These are phyloP conservation scores for Chunga burmeisteri DNA, from an alignment of 2,113 vertebrate species.

Conservation along the genomic window DNA sequence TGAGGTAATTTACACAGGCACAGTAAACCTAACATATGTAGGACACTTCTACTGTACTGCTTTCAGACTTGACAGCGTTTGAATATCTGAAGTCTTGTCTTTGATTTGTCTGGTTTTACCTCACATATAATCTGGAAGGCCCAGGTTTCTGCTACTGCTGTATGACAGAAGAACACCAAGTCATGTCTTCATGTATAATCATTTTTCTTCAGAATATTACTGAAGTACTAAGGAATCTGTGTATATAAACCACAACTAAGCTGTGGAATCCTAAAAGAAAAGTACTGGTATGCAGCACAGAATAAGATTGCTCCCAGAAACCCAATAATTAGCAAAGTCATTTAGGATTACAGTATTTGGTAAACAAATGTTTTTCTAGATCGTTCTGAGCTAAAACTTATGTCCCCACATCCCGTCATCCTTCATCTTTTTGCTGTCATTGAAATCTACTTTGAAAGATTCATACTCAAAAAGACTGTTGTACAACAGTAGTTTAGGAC, in stretches of 20 bases:
- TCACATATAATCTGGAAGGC: background rate
- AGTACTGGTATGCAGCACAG: background rate
- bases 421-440: background rate
- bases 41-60: background rate
- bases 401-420: accelerated
- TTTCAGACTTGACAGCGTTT: background rate
- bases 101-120: background rate
- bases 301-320: background rate
- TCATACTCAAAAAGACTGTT: background rate
- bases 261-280: background rate
- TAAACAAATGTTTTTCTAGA: background rate
- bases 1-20: background rate
- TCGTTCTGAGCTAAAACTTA: background rate
- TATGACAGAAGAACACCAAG: background rate
- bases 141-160: background rate
- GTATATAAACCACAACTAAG: background rate
- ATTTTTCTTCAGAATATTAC: background rate
- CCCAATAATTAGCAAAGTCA: background rate
- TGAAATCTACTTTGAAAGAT: background rate
- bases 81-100: background rate
- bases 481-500: background rate
- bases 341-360: background rate
- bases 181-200: background rate
- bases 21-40: background rate
- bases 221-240: background rate